Conservation (phyloP, 1,140 invertebrate genomes). For the Zaprionus lachaisei region DNA sequence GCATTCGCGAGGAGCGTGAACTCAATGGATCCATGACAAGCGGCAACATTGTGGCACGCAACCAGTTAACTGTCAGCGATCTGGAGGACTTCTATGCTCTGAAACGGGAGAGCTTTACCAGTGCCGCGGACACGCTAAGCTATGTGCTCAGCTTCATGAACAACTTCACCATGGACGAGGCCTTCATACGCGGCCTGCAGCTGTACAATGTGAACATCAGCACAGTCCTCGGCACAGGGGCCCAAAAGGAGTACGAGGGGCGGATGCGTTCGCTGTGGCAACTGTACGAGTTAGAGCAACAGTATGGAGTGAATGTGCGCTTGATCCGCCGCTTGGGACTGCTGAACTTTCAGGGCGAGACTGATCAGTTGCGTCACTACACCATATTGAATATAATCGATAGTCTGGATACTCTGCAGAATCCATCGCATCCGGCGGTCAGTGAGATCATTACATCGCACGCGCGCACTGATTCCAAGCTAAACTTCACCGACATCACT, state of each 20-base stretch:
- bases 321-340: constrained; percentile 52
- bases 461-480: background rate
- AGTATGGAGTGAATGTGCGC: constrained; percentile 57
- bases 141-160: constrained; percentile 68
- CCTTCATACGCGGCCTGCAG: constrained; percentile 72
- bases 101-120: constrained; percentile 53
- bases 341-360: constrained; percentile 48
- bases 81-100: constrained; percentile 70
- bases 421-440: background rate
- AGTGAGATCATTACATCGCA: background rate
- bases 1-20: constrained; percentile 71
- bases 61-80: constrained; percentile 75
- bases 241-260: constrained; percentile 73
- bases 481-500: constrained; percentile 6
- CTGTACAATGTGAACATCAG: constrained; percentile 66
- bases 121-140: constrained; percentile 42
- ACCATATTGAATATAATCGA: constrained; percentile 47
- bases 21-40: constrained; percentile 40
- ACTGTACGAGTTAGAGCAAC: constrained; percentile 70
- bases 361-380: constrained; percentile 36
- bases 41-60: constrained; percentile 40
- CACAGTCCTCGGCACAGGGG: constrained; percentile 49
- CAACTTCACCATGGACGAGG: constrained; percentile 75
- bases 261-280: constrained; percentile 74
- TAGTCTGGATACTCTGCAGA: constrained; percentile 36